Base-by-base conservation (phyloP, 2,888 invertebrate species). In the Sturmia bella region DNA sequence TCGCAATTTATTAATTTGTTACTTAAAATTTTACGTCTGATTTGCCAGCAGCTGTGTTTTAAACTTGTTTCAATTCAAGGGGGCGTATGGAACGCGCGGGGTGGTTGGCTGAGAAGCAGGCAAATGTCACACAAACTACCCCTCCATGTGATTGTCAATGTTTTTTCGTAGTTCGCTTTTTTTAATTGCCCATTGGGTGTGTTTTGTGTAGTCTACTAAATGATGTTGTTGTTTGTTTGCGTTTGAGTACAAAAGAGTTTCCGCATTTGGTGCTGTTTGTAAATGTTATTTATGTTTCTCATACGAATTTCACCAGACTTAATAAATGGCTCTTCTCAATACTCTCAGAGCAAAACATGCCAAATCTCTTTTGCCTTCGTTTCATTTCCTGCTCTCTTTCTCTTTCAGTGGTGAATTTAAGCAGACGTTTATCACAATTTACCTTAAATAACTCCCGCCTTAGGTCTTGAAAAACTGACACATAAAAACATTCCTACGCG, bases 111-210 rank as follows among this genome's bases (percentile, higher is more conserved):
- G 68, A 43, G 12, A 68, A 56, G 15, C 32, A 63, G 41, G 45
- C 77, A 81, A 81, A 77, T 81, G 81, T 81, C 81, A 77, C 81
- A 77, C 69, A 77, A 81, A 45, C 77, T 64, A 77, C 81, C 81
- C 74, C 73, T 73, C 77, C 69, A 81, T 73, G 57, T 81, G 77
- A 74, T 69, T 81, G 81, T 77, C 77, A 81, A 77, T 73, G 76
- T 57, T 73, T 32, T 32, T 32, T 52, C 17, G 15, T 59, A 61
- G 56, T 43, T 21, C 54, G 27, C 12, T 45, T 27, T 70, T 63
- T 41, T 73, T 27, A 11, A 39, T 68, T 61, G 57, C 45, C 54
- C 66, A 63, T 69, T 80, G 80, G 80, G 80, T 80, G 80, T 80
- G 83, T 75, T 63, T 69, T 66, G 27, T 50, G 27, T 50, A 37